These are phyloP conservation scores for Bombus waltoni DNA, from an alignment of 1,140 invertebrate genomes.

Conservation along the genomic window DNA sequence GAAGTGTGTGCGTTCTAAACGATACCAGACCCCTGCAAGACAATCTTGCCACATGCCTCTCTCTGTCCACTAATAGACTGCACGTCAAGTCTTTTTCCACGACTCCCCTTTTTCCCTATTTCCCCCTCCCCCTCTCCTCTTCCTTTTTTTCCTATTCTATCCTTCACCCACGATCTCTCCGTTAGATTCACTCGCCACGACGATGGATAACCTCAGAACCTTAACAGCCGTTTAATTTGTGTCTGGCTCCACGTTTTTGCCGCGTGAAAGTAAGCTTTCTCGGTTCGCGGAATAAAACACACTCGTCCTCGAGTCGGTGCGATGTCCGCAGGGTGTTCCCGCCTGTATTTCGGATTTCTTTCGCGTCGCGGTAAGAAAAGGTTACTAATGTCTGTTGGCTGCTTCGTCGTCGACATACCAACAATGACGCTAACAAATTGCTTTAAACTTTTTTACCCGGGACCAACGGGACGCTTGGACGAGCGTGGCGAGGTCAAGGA, in stretches of 20 bases:
- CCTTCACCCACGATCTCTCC: conserved; percentile 18
- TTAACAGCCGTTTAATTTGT: conserved; percentile 71
- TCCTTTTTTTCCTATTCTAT: too few species aligned
- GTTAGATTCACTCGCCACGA: conserved; percentile 61
- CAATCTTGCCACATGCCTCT: conserved; percentile 62
- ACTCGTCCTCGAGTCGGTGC: conserved; percentile 12
- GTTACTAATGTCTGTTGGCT: conserved; percentile 24
- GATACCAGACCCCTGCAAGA: conserved; percentile 54
- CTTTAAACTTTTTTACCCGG: conserved; percentile 6
- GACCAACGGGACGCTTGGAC: not conserved
- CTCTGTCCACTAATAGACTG: conserved; percentile 62
- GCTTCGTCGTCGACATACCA: conserved; percentile 21
- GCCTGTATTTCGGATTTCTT: conserved; percentile 62
- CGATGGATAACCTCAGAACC: conserved; percentile 66
- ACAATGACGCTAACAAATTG: conserved; percentile 62
- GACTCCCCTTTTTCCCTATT: conserved; percentile 12
- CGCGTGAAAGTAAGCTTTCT: conserved; percentile 33
- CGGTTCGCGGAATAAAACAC: conserved; percentile 47
- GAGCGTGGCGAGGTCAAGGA: not conserved
- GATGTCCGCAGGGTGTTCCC: conserved; percentile 41
- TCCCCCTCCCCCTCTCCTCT: not conserved
- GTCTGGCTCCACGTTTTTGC: conserved; percentile 66
- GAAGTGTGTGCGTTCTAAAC: conserved; percentile 42
- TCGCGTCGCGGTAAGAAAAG: conserved; percentile 28
- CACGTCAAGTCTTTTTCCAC: conserved; percentile 61